Base-by-base conservation (phyloP, 2,888 invertebrate species). In the Nephrotoma appendiculata region DNA sequence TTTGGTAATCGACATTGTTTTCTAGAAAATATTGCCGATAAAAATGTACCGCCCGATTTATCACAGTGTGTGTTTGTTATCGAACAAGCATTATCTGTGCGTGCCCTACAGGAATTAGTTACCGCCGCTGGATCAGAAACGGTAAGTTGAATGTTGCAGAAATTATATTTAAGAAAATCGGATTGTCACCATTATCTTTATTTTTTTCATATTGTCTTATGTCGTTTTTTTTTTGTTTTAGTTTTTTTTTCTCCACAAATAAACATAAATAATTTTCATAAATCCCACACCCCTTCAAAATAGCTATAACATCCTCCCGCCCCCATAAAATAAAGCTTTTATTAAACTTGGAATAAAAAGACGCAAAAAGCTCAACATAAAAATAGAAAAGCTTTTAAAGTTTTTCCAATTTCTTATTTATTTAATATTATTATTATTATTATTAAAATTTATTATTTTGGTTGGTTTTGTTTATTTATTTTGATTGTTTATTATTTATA, bases 1-100 rank as follows among this genome's bases (percentile, higher is more conserved):
- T 99, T 99, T 92, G 99, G 99, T 89, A 99, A 99, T 93, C 94
- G 99, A 87, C 99, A 99, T 93, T 99, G 99, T 92, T 99, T 98
- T 92, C 94, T 99, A 87, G 99, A 99, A 93, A 99, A 98, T 92
- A 98, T 99, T 89, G 98, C 99, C 87, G 99, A 99, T 91, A 99
- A 99, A 94, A 98, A 98, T 92, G 96, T 98, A 90, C 99, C 99
- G 86, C 98, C 99, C 2, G 99, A 99, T 92, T 93, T 99, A 90
- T 98, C 98, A 88, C 98, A 99, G 93, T 99, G 99, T 91, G 99
- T 99, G 88, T 99, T 99, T 92, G 99, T 99, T 88, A 98, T 99
- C 90, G 99, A 99, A 92, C 99, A 99, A 94, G 99, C 99, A 42
- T 93, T 99, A 88, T 99, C 99, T 88, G 99, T 99, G 87, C 95